phyloP scores from a whole-genome alignment of 2,113 vertebrate genomes.

The Petromus typicus region DNA sequence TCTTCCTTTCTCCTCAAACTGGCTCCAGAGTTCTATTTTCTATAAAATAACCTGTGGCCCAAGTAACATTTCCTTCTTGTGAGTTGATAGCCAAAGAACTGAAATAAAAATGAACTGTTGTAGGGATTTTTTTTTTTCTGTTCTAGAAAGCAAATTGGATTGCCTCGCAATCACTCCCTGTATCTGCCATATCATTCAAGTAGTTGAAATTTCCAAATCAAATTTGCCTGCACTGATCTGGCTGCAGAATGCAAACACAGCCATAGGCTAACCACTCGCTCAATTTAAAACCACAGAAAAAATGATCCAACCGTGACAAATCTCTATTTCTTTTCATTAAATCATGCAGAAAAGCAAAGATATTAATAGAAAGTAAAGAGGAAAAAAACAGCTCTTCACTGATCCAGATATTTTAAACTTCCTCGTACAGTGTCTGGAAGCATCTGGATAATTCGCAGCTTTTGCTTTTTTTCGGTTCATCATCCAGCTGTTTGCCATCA shows the following conservation, averaged over 20 bases:
- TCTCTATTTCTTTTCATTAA: conserved; percentile 5
- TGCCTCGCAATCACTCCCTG: too few species aligned
- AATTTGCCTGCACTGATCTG: background rate
- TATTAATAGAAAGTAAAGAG: background rate
- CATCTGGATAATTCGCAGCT: conserved; percentile 61
- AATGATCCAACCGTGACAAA: background rate
- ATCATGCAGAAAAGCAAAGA: background rate
- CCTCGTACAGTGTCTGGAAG: background rate
- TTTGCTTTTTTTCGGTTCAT: conserved; percentile 32
- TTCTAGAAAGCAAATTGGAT: background rate
- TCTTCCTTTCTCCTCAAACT: rapidly evolving
- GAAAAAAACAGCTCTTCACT: background rate
- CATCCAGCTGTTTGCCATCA: conserved; percentile 71
- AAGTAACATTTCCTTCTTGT: rapidly evolving
- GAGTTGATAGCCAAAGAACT: background rate
- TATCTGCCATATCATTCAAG: background rate
- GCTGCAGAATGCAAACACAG: background rate
- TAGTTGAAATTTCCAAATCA: background rate
- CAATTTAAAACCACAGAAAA: background rate
- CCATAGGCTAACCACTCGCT: background rate
- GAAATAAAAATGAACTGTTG: background rate
- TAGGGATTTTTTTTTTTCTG: rapidly evolving
- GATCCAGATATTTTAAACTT: conserved; percentile 50
- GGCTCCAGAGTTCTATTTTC: background rate
- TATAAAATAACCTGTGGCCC: background rate